A percentile compares a stretch with the other conserved stretches of the same genome.
Evolutionary conservation across 2,888 invertebrate species (phyloP).

Genomic region (Diplolepis rosae): DNA sequence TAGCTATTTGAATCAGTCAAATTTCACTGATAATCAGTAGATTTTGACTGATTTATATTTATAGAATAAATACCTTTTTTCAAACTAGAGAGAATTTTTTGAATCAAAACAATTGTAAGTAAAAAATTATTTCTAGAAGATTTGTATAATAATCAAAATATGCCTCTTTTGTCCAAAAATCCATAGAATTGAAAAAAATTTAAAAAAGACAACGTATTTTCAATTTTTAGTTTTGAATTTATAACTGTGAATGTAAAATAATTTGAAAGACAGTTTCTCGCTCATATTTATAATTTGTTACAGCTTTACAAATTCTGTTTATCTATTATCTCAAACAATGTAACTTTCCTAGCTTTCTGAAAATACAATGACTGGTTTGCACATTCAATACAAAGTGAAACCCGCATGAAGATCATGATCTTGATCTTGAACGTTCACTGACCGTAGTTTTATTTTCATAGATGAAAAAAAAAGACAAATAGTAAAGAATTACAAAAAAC

Average conservation of each 20-base stretch:
- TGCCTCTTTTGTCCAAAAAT: no score
- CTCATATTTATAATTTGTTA: not conserved
- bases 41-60: no score
- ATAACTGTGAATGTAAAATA: not conserved
- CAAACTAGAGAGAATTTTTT: no score
- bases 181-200: no score
- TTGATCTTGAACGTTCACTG: constrained; percentile 30
- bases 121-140: no score
- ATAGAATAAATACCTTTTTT: no score
- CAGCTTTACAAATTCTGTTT: not conserved
- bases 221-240: no score
- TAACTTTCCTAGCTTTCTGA: not conserved
- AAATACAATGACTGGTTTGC: not conserved
- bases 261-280: not conserved
- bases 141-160: no score
- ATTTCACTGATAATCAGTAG: no score
- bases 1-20: no score
- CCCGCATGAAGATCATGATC: constrained; percentile 9
- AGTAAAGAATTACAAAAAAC: not conserved
- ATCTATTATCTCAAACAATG: not conserved
- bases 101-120: no score
- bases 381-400: constrained; percentile 21
- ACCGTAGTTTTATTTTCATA: not conserved
- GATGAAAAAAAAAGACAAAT: not conserved
- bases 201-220: no score